Conservation (phyloP, 2,797 vertebrate genomes). For the Smutsia gigantea region DNA sequence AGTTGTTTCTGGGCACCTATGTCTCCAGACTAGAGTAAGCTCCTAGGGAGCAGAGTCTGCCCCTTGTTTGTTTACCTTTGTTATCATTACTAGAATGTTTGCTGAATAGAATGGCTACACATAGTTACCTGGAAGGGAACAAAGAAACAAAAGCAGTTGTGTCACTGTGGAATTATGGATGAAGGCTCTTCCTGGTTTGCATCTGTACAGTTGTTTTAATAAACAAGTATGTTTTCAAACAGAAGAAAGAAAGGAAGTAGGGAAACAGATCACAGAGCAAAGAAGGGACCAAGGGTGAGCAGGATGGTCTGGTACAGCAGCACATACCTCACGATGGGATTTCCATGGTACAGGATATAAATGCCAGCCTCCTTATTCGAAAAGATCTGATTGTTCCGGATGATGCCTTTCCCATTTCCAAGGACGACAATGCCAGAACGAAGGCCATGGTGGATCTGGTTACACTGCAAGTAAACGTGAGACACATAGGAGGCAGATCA, state of each 20-base stretch:
- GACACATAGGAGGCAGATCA: constrained; percentile 55
- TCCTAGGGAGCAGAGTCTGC: neutral
- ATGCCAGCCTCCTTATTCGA: constrained; percentile 98
- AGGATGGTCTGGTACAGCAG: neutral
- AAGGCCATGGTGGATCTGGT: constrained; percentile 95
- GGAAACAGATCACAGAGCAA: neutral
- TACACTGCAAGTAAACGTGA: constrained; percentile 89
- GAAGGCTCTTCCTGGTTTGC: neutral
- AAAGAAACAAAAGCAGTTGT: neutral
- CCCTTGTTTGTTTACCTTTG: neutral
- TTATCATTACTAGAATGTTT: neutral
- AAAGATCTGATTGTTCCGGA: constrained; percentile 95
- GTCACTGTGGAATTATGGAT: neutral
- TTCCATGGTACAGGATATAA: constrained; percentile 95
- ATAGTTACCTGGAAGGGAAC: neutral
- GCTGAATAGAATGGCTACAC: neutral
- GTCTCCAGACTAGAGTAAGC: neutral
- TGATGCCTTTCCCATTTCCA: constrained; percentile 94
- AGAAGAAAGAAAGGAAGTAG: neutral
- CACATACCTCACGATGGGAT: constrained; percentile 93
- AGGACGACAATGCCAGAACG: constrained; percentile 94
- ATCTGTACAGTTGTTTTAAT: neutral
- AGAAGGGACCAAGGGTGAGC: neutral
- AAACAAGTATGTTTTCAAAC: constrained; percentile 17
- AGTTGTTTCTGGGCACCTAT: neutral